These are phyloP conservation scores for Tiphia femorata DNA, from an alignment of 2,888 invertebrate species.

Conservation along the genomic window DNA sequence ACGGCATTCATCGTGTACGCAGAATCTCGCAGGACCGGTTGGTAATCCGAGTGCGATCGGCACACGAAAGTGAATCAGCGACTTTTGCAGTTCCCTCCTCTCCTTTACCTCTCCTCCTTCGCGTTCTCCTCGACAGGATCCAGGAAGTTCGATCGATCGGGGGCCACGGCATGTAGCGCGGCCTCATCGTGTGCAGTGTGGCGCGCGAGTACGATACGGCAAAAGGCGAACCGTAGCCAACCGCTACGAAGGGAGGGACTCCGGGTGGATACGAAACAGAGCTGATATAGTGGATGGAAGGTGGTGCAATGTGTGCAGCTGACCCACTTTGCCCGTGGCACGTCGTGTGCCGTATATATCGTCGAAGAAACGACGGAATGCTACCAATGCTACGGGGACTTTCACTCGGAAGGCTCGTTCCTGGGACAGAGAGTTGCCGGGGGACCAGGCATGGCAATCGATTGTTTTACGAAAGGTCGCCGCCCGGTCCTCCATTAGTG, in stretches of 20 bases:
- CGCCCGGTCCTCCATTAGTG: conserved; percentile 52
- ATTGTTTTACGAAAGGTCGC: conserved; percentile 61
- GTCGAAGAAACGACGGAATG: conserved; percentile 61
- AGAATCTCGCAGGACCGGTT: too few species aligned
- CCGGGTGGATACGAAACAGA: conserved; percentile 8
- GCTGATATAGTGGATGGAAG: conserved; percentile 40
- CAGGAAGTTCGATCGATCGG: conserved; percentile 23
- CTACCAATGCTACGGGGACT: conserved; percentile 57
- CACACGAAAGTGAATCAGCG: too few species aligned
- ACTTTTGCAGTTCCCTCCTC: too few species aligned
- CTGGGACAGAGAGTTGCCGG: conserved; percentile 41
- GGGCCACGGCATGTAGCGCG: conserved; percentile 13
- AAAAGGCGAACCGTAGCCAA: not conserved
- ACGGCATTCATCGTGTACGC: too few species aligned
- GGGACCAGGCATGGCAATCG: conserved; percentile 50
- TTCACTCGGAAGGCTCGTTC: conserved; percentile 57
- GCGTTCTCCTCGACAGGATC: too few species aligned
- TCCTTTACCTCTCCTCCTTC: too few species aligned
- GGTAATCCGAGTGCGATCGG: too few species aligned
- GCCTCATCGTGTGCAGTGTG: conserved; percentile 8
- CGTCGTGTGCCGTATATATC: conserved; percentile 42
- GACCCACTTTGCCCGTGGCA: conserved; percentile 51
- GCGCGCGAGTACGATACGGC: not conserved
- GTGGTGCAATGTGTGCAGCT: conserved; percentile 57
- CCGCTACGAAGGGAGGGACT: not conserved